Conservation (phyloP, 2,113 vertebrate species). For the Menura novaehollandiae region DNA sequence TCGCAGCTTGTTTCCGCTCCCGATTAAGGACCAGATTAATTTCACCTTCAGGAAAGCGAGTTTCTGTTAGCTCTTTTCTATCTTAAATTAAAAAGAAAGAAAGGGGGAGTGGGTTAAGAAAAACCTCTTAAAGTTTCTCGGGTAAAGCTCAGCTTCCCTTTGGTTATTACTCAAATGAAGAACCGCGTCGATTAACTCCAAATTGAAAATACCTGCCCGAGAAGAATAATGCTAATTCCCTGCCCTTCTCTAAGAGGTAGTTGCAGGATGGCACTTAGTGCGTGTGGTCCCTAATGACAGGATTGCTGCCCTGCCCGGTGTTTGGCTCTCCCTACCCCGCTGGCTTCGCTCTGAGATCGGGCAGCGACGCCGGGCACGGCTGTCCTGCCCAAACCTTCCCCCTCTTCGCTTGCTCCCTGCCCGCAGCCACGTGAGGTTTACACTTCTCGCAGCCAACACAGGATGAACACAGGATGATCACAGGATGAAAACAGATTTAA, state of each 20-base stretch:
- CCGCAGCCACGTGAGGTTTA: neutral
- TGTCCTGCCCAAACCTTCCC: neutral
- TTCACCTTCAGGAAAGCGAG: neutral
- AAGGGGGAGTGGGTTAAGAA: accelerated
- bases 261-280: neutral
- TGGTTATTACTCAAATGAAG: neutral
- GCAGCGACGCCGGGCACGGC: neutral
- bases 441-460: neutral
- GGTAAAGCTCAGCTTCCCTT: neutral
- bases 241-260: neutral
- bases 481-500: neutral
- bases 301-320: neutral
- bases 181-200: neutral
- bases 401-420: neutral
- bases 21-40: neutral
- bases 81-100: neutral
- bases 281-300: neutral
- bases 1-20: neutral
- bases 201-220: neutral
- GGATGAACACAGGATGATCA: neutral
- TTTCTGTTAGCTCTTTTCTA: neutral
- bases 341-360: neutral
- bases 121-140: neutral
- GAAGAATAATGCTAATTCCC: neutral
- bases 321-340: neutral